These are phyloP conservation scores for Latrodectus elegans DNA, from an alignment of 2,888 invertebrate species.

Conservation along the genomic window DNA sequence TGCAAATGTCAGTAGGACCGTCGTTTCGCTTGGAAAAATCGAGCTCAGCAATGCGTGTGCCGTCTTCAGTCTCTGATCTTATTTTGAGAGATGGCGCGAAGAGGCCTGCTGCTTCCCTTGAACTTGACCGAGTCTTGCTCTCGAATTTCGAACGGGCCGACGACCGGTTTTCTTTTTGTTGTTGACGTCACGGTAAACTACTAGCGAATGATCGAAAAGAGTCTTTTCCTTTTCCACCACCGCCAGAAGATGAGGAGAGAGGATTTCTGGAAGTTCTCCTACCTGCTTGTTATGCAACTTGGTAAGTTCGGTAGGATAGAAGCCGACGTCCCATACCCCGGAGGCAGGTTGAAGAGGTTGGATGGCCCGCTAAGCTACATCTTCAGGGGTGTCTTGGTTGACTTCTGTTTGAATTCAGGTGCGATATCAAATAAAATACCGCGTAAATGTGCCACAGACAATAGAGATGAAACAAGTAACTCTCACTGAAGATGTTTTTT, in stretches of 20 bases:
- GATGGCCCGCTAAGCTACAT: background rate
- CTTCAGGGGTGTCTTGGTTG: background rate
- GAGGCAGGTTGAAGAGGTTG: slow-evolving; percentile 9
- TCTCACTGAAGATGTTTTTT: too few species aligned
- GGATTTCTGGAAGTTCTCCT: background rate
- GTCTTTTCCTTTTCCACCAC: background rate
- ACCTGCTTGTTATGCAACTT: background rate
- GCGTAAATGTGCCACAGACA: too few species aligned
- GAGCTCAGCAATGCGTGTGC: background rate
- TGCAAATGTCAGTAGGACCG: background rate
- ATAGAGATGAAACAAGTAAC: too few species aligned
- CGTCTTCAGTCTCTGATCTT: slow-evolving; percentile 13
- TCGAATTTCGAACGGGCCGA: slow-evolving; percentile 42
- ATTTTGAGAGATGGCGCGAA: slow-evolving; percentile 2
- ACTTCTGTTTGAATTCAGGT: background rate
- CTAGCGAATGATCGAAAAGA: slow-evolving; percentile 19
- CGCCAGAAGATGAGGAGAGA: background rate
- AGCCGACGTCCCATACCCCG: background rate
- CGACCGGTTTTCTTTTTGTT: slow-evolving; percentile 51
- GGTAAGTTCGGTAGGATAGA: background rate
- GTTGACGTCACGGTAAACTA: slow-evolving; percentile 21
- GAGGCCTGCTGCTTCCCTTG: slow-evolving; percentile 48
- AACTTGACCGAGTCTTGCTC: slow-evolving; percentile 63
- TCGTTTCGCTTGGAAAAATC: background rate
- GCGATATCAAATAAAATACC: too few species aligned